Conservation (phyloP, 2,797 vertebrate genomes). For the Oryzias dopingdopingensis region DNA sequence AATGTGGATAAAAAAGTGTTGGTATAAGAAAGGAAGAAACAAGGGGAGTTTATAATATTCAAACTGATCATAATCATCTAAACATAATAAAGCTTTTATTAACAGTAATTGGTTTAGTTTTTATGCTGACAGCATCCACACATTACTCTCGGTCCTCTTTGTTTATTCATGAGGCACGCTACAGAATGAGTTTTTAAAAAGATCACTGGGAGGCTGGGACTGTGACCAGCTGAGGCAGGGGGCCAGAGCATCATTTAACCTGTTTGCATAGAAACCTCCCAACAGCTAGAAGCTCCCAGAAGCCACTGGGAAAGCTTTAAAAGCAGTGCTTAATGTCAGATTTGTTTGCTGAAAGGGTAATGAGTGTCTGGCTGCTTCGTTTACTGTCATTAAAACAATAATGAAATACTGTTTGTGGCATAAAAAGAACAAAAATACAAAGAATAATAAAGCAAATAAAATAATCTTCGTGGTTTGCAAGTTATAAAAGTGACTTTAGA, state of each 20-base stretch:
- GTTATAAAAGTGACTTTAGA: neutral
- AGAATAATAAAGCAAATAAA: neutral
- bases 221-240: conserved; percentile 2
- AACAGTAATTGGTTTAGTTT: conserved; percentile 2
- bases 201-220: conserved; percentile 18
- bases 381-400: conserved; percentile 10
- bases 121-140: conserved; percentile 10
- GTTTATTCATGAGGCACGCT: conserved; percentile 30
- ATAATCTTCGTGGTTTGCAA: neutral
- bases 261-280: conserved; percentile 6
- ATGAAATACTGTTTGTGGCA: neutral
- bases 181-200: conserved; percentile 16
- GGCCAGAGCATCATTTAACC: conserved; percentile 34
- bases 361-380: neutral
- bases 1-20: too few relatives aligned
- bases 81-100: conserved; percentile 5
- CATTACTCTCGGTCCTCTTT: conserved; percentile 2
- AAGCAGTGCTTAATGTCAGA: conserved; percentile 6
- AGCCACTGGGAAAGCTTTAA: conserved; percentile 30
- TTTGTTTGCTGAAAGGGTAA: conserved; percentile 18
- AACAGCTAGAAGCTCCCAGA: neutral
- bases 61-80: conserved; percentile 10
- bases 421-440: neutral
- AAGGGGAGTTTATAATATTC: neutral
- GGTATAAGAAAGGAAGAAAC: too few relatives aligned